A percentile compares a stretch with the other conserved stretches of the same genome.
These are phyloP conservation scores for Ceyx cyanopectus DNA, from an alignment of 2,113 vertebrate genomes.

Conservation along the genomic window DNA sequence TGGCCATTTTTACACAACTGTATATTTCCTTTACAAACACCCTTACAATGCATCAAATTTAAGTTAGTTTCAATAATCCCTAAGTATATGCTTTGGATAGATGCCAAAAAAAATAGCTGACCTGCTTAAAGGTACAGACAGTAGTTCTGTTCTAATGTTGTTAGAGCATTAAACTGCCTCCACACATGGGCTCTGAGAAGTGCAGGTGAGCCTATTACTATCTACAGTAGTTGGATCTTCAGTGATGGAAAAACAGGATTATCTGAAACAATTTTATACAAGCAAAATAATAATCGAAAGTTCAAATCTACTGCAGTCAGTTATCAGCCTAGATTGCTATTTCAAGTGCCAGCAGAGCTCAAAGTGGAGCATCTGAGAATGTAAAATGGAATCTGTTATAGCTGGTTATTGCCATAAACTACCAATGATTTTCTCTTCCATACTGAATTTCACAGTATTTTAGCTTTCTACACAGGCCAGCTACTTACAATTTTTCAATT, in stretches of 20 bases:
- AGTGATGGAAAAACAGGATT: not conserved
- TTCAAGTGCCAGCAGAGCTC: not conserved
- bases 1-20: not conserved
- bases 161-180: not conserved
- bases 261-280: slow-evolving; percentile 16
- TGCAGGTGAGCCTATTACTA: not conserved
- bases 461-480: not conserved
- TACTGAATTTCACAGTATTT: not conserved
- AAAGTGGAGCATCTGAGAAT: not conserved
- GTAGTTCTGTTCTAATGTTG: not conserved
- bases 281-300: not conserved
- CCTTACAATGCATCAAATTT: not conserved
- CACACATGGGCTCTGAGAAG: not conserved
- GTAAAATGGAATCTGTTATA: slow-evolving; percentile 20
- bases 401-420: not conserved
- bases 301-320: not conserved
- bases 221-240: not conserved
- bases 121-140: not conserved
- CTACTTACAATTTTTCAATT: slow-evolving; percentile 90
- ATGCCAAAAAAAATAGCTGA: not conserved
- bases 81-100: not conserved
- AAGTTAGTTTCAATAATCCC: not conserved
- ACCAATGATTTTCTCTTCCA: not conserved
- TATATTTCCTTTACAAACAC: not conserved
- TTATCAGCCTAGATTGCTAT: slow-evolving; percentile 2